phyloP scores from a whole-genome alignment of 2,797 vertebrate species.

The Petrocephalus sullivani region DNA sequence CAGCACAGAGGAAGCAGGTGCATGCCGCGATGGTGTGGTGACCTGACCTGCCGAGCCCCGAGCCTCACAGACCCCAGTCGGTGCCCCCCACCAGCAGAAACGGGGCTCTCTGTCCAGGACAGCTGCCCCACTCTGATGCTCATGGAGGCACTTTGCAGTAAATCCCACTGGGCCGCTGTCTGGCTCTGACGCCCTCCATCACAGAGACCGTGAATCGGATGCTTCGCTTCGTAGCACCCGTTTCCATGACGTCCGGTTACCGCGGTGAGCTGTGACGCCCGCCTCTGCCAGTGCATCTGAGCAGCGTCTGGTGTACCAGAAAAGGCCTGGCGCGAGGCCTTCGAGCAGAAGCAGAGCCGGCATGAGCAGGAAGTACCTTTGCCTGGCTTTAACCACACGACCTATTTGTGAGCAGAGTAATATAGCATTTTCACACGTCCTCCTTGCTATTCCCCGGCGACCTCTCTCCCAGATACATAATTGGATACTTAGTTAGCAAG shows the following conservation, averaged over 20 bases:
- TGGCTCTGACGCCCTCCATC: neutral
- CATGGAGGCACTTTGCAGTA: neutral
- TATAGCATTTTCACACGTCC: neutral
- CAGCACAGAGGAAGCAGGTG: neutral
- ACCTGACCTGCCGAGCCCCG: neutral
- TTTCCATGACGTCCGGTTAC: neutral
- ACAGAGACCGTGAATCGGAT: neutral
- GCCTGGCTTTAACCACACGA: neutral
- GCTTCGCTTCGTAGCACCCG: neutral
- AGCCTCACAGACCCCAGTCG: neutral
- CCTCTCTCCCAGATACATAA: neutral
- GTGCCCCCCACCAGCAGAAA: neutral
- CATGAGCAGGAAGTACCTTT: no score
- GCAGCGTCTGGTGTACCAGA: neutral
- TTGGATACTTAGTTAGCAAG: conserved; percentile 38
- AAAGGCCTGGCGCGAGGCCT: neutral
- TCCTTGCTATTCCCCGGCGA: neutral
- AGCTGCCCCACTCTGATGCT: neutral
- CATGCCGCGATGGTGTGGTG: neutral
- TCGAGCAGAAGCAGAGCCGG: neutral
- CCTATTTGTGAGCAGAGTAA: neutral
- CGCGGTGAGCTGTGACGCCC: neutral
- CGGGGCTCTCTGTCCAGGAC: neutral
- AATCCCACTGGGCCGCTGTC: neutral
- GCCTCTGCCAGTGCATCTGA: neutral